Percentiles rank a stretch among this genome's conserved stretches.
Evolutionary conservation across 2,113 vertebrate species (phyloP).

Genomic region (Psephotus haematonotus): DNA sequence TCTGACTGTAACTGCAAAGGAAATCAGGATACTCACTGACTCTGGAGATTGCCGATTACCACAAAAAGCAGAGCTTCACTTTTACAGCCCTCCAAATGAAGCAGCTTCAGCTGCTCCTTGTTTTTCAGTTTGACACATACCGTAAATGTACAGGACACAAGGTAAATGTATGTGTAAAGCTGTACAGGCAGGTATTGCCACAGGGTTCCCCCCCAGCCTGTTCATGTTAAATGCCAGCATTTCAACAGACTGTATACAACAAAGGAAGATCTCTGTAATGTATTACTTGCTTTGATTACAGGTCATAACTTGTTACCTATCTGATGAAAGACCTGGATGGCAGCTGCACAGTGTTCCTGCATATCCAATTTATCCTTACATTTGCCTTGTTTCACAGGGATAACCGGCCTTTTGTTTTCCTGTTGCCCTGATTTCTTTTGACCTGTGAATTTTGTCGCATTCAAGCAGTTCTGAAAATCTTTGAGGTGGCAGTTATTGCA

Average conservation of each 20-base stretch:
- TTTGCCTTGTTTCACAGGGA: neutral
- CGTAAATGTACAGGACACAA: neutral
- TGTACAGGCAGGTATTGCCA: constrained; percentile 22
- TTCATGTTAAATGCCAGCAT: neutral
- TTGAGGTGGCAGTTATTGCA: neutral
- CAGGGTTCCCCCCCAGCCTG: neutral
- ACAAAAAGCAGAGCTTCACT: neutral
- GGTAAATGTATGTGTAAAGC: neutral
- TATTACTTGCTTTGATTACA: neutral
- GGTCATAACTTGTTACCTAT: constrained; percentile 7
- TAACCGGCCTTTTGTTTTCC: neutral
- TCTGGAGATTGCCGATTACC: neutral
- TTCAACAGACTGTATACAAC: neutral
- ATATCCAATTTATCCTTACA: neutral
- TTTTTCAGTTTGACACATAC: neutral
- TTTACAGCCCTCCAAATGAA: neutral
- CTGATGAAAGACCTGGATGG: neutral
- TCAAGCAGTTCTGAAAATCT: neutral
- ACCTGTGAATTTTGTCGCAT: neutral
- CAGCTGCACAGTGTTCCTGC: neutral
- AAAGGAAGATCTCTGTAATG: neutral
- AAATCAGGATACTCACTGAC: neutral
- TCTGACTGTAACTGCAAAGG: neutral
- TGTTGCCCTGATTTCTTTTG: neutral
- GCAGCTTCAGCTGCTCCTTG: neutral